phyloP scores from a whole-genome alignment of 2,113 vertebrate species.

The Oryctolagus cuniculus region DNA sequence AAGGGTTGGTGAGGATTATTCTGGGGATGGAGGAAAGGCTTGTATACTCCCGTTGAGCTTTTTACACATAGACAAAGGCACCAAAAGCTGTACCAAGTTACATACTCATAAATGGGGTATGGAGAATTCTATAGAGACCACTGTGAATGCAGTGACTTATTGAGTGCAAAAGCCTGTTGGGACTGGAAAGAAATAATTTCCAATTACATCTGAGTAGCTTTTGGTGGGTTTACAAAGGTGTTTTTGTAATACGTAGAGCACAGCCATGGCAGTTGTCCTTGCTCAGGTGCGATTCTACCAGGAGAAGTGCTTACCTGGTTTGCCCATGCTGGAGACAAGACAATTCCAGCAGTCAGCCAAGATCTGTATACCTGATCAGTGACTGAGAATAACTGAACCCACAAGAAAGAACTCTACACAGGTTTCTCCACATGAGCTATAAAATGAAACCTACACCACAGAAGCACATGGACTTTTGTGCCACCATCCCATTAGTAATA shows the following conservation, averaged over 20 bases:
- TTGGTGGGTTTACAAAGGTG: slow-evolving; percentile 50
- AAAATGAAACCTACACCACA: accelerated
- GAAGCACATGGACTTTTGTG: neutral
- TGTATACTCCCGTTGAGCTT: slow-evolving; percentile 29
- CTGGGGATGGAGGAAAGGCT: slow-evolving; percentile 8
- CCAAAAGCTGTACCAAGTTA: slow-evolving; percentile 63
- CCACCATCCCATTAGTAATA: neutral
- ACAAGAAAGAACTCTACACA: neutral
- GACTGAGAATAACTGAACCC: neutral
- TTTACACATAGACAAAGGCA: slow-evolving; percentile 59
- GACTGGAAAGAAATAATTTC: slow-evolving; percentile 64
- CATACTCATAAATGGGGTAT: slow-evolving; percentile 39
- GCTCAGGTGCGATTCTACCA: slow-evolving; percentile 9
- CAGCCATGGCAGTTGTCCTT: neutral
- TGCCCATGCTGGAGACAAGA: neutral
- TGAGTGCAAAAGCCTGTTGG: slow-evolving; percentile 55
- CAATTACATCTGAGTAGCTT: slow-evolving; percentile 46
- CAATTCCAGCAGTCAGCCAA: neutral
- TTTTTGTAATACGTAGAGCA: slow-evolving; percentile 51
- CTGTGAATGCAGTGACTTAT: slow-evolving; percentile 71
- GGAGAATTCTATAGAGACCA: slow-evolving; percentile 67
- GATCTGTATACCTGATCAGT: neutral
- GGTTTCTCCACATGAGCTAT: accelerated
- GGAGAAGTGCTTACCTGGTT: neutral
- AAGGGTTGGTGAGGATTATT: slow-evolving; percentile 1